phyloP scores from a whole-genome alignment of 2,113 vertebrate genomes.

The Myotis davidii region DNA sequence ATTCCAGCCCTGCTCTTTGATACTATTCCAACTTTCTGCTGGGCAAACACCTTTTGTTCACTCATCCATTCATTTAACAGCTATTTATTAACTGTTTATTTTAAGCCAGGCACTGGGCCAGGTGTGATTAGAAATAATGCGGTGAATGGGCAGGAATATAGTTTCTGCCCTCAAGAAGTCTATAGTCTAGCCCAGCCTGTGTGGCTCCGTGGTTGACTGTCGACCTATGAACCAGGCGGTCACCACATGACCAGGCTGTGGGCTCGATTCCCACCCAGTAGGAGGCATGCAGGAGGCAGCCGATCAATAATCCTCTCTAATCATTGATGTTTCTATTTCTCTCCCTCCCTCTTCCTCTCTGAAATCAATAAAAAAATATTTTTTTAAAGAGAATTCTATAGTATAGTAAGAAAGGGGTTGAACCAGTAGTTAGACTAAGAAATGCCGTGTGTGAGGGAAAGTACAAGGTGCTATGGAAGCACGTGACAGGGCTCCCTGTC shows the following conservation, averaged over 20 bases:
- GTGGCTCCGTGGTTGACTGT: too few relatives aligned
- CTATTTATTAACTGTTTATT: not conserved
- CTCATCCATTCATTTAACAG: not conserved
- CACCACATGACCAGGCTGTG: too few relatives aligned
- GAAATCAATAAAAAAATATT: too few relatives aligned
- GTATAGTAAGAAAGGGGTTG: not conserved
- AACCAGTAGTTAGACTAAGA: not conserved
- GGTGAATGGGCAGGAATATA: not conserved
- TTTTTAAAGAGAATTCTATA: not conserved
- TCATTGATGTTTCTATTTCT: too few relatives aligned
- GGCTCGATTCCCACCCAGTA: too few relatives aligned
- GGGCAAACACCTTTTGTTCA: not conserved
- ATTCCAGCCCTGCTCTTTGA: conserved; percentile 43
- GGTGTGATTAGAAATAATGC: not conserved
- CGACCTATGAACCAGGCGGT: too few relatives aligned
- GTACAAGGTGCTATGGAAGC: not conserved
- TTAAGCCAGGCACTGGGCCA: not conserved
- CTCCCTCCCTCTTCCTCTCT: too few relatives aligned
- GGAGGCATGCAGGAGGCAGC: too few relatives aligned
- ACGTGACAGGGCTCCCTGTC: too few relatives aligned
- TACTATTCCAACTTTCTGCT: conserved; percentile 34
- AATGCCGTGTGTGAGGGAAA: not conserved
- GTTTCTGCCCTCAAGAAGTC: not conserved
- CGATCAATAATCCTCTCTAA: too few relatives aligned
- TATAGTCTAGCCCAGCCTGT: too few relatives aligned